Conservation (phyloP, 2,113 vertebrate species). For the Poeciliopsis retropinna region DNA sequence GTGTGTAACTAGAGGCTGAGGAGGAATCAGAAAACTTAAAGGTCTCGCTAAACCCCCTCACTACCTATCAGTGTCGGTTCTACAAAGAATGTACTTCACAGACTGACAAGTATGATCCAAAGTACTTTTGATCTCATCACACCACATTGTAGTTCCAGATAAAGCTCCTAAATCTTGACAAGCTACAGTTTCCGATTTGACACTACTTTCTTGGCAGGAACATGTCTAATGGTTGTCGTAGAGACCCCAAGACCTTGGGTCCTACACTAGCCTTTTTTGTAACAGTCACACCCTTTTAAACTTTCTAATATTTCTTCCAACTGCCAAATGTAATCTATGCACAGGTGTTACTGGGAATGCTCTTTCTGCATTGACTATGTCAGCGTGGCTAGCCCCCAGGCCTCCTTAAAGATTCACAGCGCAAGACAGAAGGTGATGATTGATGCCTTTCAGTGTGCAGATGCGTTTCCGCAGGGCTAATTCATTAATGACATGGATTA, state of each 20-base stretch:
- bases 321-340: background rate
- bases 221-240: background rate
- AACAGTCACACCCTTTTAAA: background rate
- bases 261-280: background rate
- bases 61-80: too few relatives aligned
- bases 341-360: background rate
- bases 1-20: background rate
- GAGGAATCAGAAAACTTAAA: background rate
- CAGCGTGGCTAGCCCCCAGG: background rate
- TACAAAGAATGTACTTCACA: too few relatives aligned
- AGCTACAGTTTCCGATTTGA: background rate
- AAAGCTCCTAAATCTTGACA: background rate
- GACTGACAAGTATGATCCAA: background rate
- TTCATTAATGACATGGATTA: slow-evolving; percentile 43
- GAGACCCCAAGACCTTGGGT: background rate
- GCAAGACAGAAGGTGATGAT: slow-evolving; percentile 2
- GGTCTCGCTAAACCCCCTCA: background rate
- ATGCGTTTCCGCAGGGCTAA: slow-evolving; percentile 28
- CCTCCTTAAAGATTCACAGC: background rate
- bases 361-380: background rate
- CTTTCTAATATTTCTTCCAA: background rate
- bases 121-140: too few relatives aligned
- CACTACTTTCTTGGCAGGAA: background rate
- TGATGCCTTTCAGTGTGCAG: slow-evolving; percentile 20
- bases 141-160: background rate